Evolutionary conservation across 2,888 invertebrate genomes (phyloP).

Genomic region (Rhagonycha fulva): DNA sequence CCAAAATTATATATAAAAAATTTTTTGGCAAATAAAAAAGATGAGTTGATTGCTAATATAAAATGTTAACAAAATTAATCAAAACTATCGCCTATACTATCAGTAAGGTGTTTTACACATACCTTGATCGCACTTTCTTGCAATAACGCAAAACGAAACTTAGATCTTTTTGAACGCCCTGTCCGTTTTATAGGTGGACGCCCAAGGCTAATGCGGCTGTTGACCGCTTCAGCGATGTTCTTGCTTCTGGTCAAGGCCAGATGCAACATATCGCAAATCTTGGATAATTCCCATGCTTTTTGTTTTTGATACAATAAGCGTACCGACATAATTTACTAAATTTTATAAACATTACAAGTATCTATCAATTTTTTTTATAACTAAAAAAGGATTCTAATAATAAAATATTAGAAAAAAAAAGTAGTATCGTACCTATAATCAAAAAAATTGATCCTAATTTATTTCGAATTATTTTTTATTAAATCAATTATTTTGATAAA

Average conservation of each 20-base stretch:
- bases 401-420: not conserved
- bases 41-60: no score
- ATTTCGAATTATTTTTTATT: not conserved
- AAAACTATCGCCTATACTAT: not conserved
- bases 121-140: conserved; percentile 14
- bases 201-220: conserved; percentile 29
- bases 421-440: not conserved
- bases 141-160: conserved; percentile 16
- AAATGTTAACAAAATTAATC: not conserved
- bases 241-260: conserved; percentile 32
- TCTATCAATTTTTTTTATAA: not conserved
- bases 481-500: not conserved
- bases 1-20: not conserved
- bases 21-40: not conserved
- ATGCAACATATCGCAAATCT: conserved; percentile 11
- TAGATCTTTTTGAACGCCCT: conserved; percentile 17
- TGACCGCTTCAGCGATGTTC: conserved; percentile 33
- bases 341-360: not conserved
- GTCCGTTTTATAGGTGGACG: conserved; percentile 19
- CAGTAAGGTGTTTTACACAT: not conserved
- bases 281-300: conserved; percentile 11
- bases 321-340: not conserved
- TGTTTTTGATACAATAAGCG: not conserved
- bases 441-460: not conserved
- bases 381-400: not conserved